Evolutionary conservation across 2,797 vertebrate genomes (phyloP).

Genomic region (Philypnodon macrostomus): DNA sequence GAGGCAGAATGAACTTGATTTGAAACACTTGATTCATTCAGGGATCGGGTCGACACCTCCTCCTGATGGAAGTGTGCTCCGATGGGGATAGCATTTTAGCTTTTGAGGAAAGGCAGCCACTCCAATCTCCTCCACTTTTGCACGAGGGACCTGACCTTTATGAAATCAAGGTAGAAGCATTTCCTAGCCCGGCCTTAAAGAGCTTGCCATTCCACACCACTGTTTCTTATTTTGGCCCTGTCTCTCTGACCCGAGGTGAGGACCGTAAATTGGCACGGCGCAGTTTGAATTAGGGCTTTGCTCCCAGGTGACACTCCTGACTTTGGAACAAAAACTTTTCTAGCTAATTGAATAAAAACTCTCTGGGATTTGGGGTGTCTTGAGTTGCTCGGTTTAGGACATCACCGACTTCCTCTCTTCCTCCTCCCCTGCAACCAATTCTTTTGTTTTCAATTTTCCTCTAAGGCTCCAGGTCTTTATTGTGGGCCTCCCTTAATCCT

Average conservation of each 20-base stretch:
- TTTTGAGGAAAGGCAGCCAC: slow-evolving; percentile 41
- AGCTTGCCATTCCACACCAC: slow-evolving; percentile 10
- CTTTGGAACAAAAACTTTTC: slow-evolving; percentile 67
- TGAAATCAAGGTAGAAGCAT: slow-evolving; percentile 50
- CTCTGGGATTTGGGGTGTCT: slow-evolving; percentile 31
- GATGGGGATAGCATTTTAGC: slow-evolving; percentile 33
- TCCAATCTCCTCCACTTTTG: slow-evolving; percentile 41
- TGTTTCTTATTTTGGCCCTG: slow-evolving; percentile 22
- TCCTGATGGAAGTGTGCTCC: slow-evolving; percentile 25
- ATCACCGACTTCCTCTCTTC: slow-evolving; percentile 16
- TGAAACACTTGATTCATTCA: slow-evolving; percentile 42
- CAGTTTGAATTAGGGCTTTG: slow-evolving; percentile 42
- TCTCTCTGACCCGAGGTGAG: slow-evolving; percentile 56
- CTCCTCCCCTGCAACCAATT: slow-evolving; percentile 4
- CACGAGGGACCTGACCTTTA: slow-evolving; percentile 63
- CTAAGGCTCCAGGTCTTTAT: slow-evolving; percentile 17
- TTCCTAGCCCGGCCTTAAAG: slow-evolving; percentile 17
- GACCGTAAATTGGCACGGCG: slow-evolving; percentile 61
- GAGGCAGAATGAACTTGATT: slow-evolving; percentile 8
- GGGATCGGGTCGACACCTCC: slow-evolving; percentile 33
- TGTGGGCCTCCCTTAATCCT: slow-evolving; percentile 30
- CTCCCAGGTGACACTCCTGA: slow-evolving; percentile 58
- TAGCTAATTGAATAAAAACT: slow-evolving; percentile 56
- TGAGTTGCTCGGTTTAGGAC: slow-evolving; percentile 24
- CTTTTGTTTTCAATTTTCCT: slow-evolving; percentile 20